Conservation (phyloP, 1,140 invertebrate genomes). For the Orchestia grillus region DNA sequence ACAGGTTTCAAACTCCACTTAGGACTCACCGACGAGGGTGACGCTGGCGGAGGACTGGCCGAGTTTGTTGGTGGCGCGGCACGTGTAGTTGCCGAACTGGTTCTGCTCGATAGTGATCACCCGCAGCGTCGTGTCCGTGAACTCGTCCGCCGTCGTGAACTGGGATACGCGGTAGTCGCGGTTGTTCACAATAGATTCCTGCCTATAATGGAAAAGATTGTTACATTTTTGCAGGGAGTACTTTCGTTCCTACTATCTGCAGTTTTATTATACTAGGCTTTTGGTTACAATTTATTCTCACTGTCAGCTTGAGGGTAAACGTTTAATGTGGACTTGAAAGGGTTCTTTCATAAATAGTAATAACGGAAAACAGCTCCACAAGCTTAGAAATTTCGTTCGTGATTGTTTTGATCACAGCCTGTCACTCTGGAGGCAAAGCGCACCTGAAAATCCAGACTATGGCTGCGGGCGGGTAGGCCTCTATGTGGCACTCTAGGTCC, state of each 20-base stretch:
- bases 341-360: too few species aligned
- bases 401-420: too few species aligned
- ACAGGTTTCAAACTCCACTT: not conserved
- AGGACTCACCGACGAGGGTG: slow-evolving; percentile 83
- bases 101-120: slow-evolving; percentile 92
- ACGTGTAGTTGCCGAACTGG: slow-evolving; percentile 88
- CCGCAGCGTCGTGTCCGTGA: slow-evolving; percentile 88
- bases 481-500: slow-evolving; percentile 92
- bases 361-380: too few species aligned
- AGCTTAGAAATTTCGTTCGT: too few species aligned
- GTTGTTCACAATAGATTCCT: slow-evolving; percentile 85
- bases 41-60: slow-evolving; percentile 83
- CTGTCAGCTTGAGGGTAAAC: too few species aligned
- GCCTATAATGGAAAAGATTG: not conserved
- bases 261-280: too few species aligned
- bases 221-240: too few species aligned
- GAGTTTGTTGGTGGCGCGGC: slow-evolving; percentile 88
- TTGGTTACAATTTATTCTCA: too few species aligned
- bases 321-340: too few species aligned
- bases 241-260: too few species aligned
- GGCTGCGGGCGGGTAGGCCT: slow-evolving; percentile 90
- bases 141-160: slow-evolving; percentile 92
- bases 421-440: not conserved
- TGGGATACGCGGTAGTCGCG: slow-evolving; percentile 90
- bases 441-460: slow-evolving; percentile 85